Conservation (phyloP, 2,797 vertebrate genomes). For the Anguilla obscura region DNA sequence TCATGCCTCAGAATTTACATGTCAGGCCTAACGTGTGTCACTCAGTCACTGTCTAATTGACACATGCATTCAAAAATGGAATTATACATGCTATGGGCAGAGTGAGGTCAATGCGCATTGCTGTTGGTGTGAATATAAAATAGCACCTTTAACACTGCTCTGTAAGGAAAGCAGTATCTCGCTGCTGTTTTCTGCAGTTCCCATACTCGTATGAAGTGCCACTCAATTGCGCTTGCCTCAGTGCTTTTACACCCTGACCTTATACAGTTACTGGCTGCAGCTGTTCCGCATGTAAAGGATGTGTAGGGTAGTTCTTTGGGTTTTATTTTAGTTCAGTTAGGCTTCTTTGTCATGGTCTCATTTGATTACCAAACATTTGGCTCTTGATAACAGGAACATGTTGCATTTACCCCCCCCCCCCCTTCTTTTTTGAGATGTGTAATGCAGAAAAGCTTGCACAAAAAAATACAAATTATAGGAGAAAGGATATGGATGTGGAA, state of each 20-base stretch:
- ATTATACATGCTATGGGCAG: not conserved
- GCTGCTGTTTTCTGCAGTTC: not conserved
- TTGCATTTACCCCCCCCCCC: not conserved
- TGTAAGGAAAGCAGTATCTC: not conserved
- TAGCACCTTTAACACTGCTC: not conserved
- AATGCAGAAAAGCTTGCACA: not conserved
- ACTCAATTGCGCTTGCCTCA: not conserved
- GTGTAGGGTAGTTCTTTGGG: not conserved
- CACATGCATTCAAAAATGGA: not conserved
- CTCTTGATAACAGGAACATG: not conserved
- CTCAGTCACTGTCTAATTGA: not conserved
- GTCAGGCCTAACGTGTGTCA: not conserved
- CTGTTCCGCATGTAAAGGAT: not conserved
- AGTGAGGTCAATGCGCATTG: not conserved
- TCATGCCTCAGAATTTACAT: not conserved
- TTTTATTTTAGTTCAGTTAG: not conserved
- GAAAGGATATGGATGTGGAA: not conserved
- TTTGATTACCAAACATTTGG: not conserved
- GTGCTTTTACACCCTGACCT: not conserved
- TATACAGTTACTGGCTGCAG: slow-evolving; percentile 14
- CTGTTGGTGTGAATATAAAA: not conserved
- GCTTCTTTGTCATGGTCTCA: not conserved
- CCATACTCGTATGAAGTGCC: not conserved
- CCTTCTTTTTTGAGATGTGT: not conserved
- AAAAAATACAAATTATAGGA: not conserved